A percentile compares a stretch with the other conserved stretches of the same genome.
These are phyloP conservation scores for Lates japonicus DNA, from an alignment of 2,797 vertebrate genomes.

Conservation along the genomic window DNA sequence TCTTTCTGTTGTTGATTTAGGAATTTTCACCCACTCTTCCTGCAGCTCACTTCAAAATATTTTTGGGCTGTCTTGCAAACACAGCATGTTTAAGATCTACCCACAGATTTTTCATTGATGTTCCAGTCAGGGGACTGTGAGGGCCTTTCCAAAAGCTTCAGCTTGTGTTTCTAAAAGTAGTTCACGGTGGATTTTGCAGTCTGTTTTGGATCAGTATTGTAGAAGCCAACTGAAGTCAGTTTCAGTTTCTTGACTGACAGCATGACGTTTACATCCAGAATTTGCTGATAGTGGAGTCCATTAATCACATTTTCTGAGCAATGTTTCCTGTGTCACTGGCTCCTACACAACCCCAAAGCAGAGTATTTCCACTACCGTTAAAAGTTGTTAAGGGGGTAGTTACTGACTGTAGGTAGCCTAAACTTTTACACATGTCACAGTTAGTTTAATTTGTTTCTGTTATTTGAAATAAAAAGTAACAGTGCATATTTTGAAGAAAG, in stretches of 20 bases:
- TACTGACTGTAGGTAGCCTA: too few relatives aligned
- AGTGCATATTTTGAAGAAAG: too few relatives aligned
- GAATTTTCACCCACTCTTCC: neutral
- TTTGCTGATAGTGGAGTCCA: neutral
- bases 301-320: neutral
- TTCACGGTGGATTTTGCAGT: too few relatives aligned
- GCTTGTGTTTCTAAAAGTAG: too few relatives aligned
- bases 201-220: neutral
- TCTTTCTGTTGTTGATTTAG: neutral
- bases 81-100: slow-evolving; percentile 2
- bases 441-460: too few relatives aligned
- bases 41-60: neutral
- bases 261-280: neutral
- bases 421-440: too few relatives aligned
- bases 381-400: too few relatives aligned
- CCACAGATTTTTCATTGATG: neutral
- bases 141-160: neutral
- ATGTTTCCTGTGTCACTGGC: neutral
- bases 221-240: neutral
- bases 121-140: neutral
- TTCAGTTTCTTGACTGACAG: neutral
- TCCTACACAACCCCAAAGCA: neutral
- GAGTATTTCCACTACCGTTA: neutral
- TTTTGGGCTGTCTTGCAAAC: neutral
- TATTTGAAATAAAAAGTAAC: too few relatives aligned